A percentile compares a stretch with the other conserved stretches of the same genome.
These are phyloP conservation scores for Marisa cornuarietis DNA, from an alignment of 1,140 invertebrate species.

Conservation along the genomic window DNA sequence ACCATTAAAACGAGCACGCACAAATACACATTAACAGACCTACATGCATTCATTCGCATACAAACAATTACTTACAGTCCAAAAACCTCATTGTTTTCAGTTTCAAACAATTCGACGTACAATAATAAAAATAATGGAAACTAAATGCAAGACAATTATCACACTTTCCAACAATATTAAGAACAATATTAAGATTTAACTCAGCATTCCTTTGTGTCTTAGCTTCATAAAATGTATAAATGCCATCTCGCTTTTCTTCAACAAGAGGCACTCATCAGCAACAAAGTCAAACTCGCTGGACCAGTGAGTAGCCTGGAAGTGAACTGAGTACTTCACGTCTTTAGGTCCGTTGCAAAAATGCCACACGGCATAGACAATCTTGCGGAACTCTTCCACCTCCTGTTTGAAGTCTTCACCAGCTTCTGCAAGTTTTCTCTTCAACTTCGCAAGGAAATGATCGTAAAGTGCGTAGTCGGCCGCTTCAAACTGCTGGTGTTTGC, in stretches of 20 bases:
- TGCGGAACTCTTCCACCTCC: constrained; percentile 19
- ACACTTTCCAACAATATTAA: too few species aligned
- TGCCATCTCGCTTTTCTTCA: constrained; percentile 13
- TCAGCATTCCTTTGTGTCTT: not conserved
- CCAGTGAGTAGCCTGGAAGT: constrained; percentile 20
- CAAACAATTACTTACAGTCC: too few species aligned
- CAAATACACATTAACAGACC: too few species aligned
- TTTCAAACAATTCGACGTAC: too few species aligned
- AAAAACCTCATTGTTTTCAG: too few species aligned
- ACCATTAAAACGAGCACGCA: too few species aligned
- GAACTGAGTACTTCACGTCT: not conserved
- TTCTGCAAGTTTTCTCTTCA: constrained; percentile 13
- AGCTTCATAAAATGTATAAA: constrained; percentile 16
- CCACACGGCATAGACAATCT: constrained; percentile 6
- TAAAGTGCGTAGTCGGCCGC: constrained; percentile 31
- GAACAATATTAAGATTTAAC: not conserved
- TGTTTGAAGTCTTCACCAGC: constrained; percentile 9
- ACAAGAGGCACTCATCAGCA: constrained; percentile 14
- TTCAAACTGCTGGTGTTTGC: too few species aligned
- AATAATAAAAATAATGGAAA: too few species aligned
- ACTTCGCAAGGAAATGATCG: constrained; percentile 25
- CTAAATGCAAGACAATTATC: too few species aligned
- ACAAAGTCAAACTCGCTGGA: constrained; percentile 14
- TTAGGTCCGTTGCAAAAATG: constrained; percentile 14
- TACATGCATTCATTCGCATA: too few species aligned